A percentile compares a stretch with the other conserved stretches of the same genome.
phyloP scores from a whole-genome alignment of 2,797 vertebrate species.

The Muscicapa striata region DNA sequence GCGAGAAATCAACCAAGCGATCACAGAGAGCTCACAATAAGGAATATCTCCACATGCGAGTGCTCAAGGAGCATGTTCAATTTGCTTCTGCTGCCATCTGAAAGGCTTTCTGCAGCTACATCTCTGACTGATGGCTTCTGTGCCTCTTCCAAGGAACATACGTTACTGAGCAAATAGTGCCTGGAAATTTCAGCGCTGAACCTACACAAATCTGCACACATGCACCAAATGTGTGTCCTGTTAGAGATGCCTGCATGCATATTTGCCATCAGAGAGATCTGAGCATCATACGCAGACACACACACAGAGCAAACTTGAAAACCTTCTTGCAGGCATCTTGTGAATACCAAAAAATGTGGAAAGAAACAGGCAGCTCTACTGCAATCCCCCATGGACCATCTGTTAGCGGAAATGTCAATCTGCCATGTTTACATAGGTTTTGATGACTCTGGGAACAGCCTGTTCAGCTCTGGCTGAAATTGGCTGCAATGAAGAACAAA shows the following conservation, averaged over 20 bases:
- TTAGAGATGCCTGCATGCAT: slow-evolving; percentile 23
- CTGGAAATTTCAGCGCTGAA: slow-evolving; percentile 25
- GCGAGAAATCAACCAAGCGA: slow-evolving; percentile 3
- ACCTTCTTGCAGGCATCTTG: slow-evolving; percentile 66
- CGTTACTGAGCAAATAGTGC: slow-evolving; percentile 63
- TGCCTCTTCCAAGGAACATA: slow-evolving; percentile 66
- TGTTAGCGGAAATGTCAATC: slow-evolving; percentile 71
- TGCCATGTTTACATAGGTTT: slow-evolving; percentile 73
- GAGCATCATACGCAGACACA: slow-evolving; percentile 23
- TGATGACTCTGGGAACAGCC: slow-evolving; percentile 72
- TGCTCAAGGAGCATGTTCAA: background rate
- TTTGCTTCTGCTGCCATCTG: slow-evolving; percentile 50
- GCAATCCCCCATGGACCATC: slow-evolving; percentile 63
- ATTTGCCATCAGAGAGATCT: slow-evolving; percentile 60
- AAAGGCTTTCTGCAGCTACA: slow-evolving; percentile 32
- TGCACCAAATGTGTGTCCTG: slow-evolving; percentile 48
- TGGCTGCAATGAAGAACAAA: slow-evolving; percentile 68
- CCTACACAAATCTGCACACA: slow-evolving; percentile 44
- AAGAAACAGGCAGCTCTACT: slow-evolving; percentile 59
- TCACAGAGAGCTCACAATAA: background rate
- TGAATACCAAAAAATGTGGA: slow-evolving; percentile 60
- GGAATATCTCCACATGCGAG: background rate
- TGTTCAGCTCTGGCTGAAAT: slow-evolving; percentile 69
- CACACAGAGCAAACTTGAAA: slow-evolving; percentile 46
- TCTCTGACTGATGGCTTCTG: slow-evolving; percentile 57